phyloP scores from a whole-genome alignment of 2,888 invertebrate species.

The Hybos culiciformis region DNA sequence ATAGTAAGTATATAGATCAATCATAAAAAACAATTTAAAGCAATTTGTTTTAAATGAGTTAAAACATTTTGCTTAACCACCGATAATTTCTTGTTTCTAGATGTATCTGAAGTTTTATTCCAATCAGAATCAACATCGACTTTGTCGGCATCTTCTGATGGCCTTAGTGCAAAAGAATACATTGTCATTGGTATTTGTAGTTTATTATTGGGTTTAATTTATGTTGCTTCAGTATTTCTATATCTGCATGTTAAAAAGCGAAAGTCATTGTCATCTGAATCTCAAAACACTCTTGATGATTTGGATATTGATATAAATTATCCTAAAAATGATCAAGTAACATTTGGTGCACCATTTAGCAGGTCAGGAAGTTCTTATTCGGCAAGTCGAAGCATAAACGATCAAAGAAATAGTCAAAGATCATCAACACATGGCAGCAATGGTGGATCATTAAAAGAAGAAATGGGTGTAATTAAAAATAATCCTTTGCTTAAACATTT shows the following conservation, averaged over 20 bases:
- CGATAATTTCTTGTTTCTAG: conserved; percentile 34
- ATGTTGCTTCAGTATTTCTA: conserved; percentile 71
- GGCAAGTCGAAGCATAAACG: conserved; percentile 24
- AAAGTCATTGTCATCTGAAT: conserved; percentile 30
- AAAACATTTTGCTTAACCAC: neutral
- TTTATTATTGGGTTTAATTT: conserved; percentile 70
- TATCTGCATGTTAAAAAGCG: conserved; percentile 65
- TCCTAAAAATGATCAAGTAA: conserved; percentile 35
- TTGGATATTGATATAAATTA: conserved; percentile 36
- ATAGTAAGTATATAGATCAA: conserved; percentile 39
- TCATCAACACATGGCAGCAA: conserved; percentile 29
- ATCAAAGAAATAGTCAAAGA: conserved; percentile 22
- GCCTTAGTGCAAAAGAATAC: conserved; percentile 62
- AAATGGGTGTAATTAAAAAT: conserved; percentile 61
- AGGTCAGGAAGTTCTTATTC: conserved; percentile 32
- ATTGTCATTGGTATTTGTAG: conserved; percentile 73
- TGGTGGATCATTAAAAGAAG: conserved; percentile 37
- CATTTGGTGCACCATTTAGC: conserved; percentile 31
- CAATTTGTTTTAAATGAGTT: neutral
- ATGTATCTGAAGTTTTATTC: conserved; percentile 68
- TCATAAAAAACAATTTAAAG: neutral
- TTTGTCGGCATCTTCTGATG: conserved; percentile 40
- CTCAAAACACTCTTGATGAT: conserved; percentile 28
- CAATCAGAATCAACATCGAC: conserved; percentile 49
- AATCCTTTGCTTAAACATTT: conserved; percentile 61